Evolutionary conservation across 2,888 invertebrate species (phyloP), one percentile per base, ranked within the genome.

Genomic region (Azorinus chamasolen): DNA sequence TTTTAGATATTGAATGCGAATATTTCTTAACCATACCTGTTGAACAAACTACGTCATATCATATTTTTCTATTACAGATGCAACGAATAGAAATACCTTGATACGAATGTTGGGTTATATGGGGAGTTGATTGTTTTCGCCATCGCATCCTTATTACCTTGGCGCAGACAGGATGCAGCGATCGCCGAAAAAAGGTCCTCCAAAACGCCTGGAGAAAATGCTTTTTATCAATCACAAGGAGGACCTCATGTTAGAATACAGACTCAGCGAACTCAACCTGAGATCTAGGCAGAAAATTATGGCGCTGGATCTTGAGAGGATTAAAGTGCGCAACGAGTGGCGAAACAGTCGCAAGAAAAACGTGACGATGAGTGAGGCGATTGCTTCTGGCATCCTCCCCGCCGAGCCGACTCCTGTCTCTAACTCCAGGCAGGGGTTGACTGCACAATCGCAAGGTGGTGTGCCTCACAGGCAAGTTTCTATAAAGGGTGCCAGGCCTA

Each of bases 171-270:
- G 4, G 10, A 79, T 79, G 79, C 48, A 58, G 12, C 53, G 73
- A 16, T 32, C 62, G 18, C 69, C 73, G 59, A 85, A 77, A 48
- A 70, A 70, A 20, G 79, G 83, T 32, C 74, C 83, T 14, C 83
- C 88, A 6, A 83, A 83, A 59, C 74, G 84, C 53, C 61, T 88
- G 62, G 88, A 88, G 69, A 88, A 84, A 65, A 87, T 84, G 83
- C 62, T 88, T n/a, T 85, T 86, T 57, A 79, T 84, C 6, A 88
- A 88, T 59, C 85, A 88, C 59, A 87, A 85, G 50, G 88, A 88
- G 55, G 88, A 88, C 18, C 77, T 83, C 14, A 51, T 82, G 43
- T 64, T 88, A 8, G 79, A 78, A 39, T 74, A 79, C 41, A 76
- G 71, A 51, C 51, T 87, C 22, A 75, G 74, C n/a, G 69, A 80